Conservation (phyloP, 2,113 vertebrate genomes). For the Cathartes aura region DNA sequence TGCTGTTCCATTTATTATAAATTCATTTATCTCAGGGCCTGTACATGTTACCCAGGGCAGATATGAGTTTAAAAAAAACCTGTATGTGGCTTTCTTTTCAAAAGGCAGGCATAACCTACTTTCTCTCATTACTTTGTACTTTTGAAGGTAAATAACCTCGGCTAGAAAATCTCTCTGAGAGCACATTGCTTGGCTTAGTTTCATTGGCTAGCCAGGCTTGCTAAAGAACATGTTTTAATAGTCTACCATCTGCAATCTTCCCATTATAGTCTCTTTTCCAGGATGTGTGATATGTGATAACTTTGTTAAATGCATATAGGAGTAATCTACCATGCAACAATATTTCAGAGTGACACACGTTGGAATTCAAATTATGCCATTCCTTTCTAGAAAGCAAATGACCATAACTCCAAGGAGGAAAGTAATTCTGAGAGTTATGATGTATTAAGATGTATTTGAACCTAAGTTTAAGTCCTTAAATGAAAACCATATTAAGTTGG, state of each 20-base stretch:
- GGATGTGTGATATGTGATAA: background rate
- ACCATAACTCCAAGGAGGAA: background rate
- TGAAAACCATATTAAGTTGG: background rate
- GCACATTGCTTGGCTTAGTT: background rate
- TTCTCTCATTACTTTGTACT: background rate
- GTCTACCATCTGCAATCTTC: conserved; percentile 11
- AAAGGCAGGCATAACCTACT: background rate
- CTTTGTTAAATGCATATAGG: background rate
- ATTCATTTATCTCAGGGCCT: background rate
- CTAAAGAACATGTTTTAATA: conserved; percentile 24
- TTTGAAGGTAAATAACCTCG: background rate
- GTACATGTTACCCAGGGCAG: background rate
- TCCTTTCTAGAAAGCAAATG: background rate
- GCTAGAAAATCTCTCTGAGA: background rate
- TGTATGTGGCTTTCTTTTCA: background rate
- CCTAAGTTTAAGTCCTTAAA: background rate
- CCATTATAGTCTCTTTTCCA: background rate
- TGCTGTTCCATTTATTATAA: background rate
- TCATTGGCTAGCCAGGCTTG: background rate
- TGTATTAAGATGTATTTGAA: background rate
- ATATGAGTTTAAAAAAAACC: background rate
- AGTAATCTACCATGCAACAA: background rate
- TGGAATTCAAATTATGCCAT: background rate
- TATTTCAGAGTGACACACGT: background rate
- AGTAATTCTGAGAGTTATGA: background rate